Evolutionary conservation across 2,888 invertebrate species (phyloP).

Genomic region (Diadegma fenestrale): DNA sequence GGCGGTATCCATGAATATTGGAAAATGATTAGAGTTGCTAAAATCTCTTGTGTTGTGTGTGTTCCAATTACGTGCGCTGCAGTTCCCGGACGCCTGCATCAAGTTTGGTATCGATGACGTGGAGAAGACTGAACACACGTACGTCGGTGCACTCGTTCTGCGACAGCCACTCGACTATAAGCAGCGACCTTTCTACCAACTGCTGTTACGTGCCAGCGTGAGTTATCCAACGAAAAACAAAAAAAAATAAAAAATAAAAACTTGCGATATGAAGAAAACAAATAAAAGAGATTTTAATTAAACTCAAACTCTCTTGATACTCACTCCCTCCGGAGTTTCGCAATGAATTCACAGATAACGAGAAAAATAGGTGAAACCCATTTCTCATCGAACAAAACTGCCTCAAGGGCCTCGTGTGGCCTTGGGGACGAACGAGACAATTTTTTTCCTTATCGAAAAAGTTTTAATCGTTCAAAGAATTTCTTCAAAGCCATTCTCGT

Average conservation of each 20-base stretch:
- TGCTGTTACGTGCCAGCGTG: conserved; percentile 91
- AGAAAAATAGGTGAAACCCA: conserved; percentile 22
- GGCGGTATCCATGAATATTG: conserved; percentile 67
- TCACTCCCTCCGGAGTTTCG: neutral
- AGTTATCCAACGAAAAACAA: conserved; percentile 80
- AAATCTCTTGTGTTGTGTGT: conserved; percentile 19
- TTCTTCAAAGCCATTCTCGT: conserved; percentile 21
- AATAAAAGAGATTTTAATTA: conserved; percentile 56
- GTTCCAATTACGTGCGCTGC: conserved; percentile 64
- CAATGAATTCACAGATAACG: conserved; percentile 36
- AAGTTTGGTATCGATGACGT: conserved; percentile 89
- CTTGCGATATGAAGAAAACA: conserved; percentile 10
- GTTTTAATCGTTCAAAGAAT: conserved; percentile 26
- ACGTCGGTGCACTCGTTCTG: conserved; percentile 91
- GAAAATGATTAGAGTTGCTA: conserved; percentile 65
- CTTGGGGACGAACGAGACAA: conserved; percentile 1
- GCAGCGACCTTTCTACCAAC: conserved; percentile 91
- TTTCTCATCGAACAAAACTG: conserved; percentile 21
- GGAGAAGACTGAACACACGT: conserved; percentile 89
- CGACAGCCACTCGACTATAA: conserved; percentile 91
- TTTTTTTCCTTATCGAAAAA: conserved; percentile 28
- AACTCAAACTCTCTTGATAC: conserved; percentile 22
- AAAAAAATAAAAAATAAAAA: neutral
- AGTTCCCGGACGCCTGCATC: conserved; percentile 90
- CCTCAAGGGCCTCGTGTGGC: conserved; percentile 18